Base-by-base conservation (phyloP, 2,113 vertebrate genomes). In the Ictalurus furcatus region DNA sequence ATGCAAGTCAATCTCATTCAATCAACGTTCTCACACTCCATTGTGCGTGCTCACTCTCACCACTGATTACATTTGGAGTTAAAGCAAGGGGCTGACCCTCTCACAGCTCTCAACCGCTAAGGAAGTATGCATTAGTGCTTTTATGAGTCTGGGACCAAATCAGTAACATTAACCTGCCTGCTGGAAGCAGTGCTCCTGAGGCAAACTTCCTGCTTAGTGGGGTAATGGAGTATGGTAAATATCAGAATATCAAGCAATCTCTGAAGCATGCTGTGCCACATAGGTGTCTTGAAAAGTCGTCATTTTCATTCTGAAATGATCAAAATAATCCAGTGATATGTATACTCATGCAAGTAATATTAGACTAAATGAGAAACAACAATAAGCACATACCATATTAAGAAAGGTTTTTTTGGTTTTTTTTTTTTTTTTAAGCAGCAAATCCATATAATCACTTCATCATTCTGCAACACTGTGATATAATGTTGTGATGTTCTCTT, bases 161-260 rank as follows among this genome's bases (percentile, higher is more conserved):
- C 80, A 87, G 56, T 61, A 65, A 89, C 87, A 90, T 87, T 91
- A 88, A 82, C 89, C 87, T 89, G 76, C 73, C 85, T 37, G 54
- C 87, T 82, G 56, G 88, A 90, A 79, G 30, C 58, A 81, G 61
- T 56, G 8, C 71, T 79, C 52, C 73, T 30, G 85, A 89, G 73
- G 61, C 74, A 79, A 87, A 87, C 85, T 34, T 80, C 85, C 87
- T 87, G 83, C 82, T 90, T 71, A 76, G 61, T 48, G 3, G 48
- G 84, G 84, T 73, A 89, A 91, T 90, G 85, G 59, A 89, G 54
- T 88, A 87, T 58, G 76, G 80, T 90, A 79, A 89, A 89, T 91
- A 85, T 90, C 81, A 87, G 58, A 89, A 85, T 28, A 85, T 81
- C 61, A 88, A 83, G 65, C 52, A n/a, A 48, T n/a, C 34, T 89